Conservation (phyloP, 2,888 invertebrate genomes). For the Lumbricus terrestris region DNA sequence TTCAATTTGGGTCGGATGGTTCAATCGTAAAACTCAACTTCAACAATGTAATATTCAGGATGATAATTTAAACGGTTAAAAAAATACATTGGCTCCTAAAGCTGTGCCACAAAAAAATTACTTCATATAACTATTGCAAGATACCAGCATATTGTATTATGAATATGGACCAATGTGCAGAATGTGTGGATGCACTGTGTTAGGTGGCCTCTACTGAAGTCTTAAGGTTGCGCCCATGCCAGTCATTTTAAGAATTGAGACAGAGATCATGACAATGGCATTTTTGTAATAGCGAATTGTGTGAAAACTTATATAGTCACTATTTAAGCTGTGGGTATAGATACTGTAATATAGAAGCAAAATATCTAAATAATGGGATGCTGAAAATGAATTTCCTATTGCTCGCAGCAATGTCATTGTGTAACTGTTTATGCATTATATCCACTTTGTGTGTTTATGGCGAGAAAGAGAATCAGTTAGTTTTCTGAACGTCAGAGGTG, state of each 20-base stretch:
- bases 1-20: slow-evolving; percentile 28
- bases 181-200: neutral
- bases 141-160: neutral
- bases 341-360: neutral
- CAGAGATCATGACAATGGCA: neutral
- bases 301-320: neutral
- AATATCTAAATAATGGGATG: neutral
- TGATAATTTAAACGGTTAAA: too few relatives aligned
- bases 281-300: neutral
- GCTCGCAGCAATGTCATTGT: too few relatives aligned
- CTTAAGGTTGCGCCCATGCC: neutral
- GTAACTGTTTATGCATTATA: too few relatives aligned
- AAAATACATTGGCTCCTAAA: too few relatives aligned
- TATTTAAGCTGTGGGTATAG: neutral
- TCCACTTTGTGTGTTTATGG: too few relatives aligned
- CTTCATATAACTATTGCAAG: neutral
- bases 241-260: neutral
- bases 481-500: too few relatives aligned
- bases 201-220: neutral
- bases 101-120: neutral
- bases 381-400: too few relatives aligned
- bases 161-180: neutral
- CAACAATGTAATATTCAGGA: slow-evolving; percentile 17
- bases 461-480: too few relatives aligned
- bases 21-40: slow-evolving; percentile 25